Evolutionary conservation across 2,797 vertebrate genomes (phyloP), one percentile per base, ranked within the genome.

Genomic region (Merluccius polli): DNA sequence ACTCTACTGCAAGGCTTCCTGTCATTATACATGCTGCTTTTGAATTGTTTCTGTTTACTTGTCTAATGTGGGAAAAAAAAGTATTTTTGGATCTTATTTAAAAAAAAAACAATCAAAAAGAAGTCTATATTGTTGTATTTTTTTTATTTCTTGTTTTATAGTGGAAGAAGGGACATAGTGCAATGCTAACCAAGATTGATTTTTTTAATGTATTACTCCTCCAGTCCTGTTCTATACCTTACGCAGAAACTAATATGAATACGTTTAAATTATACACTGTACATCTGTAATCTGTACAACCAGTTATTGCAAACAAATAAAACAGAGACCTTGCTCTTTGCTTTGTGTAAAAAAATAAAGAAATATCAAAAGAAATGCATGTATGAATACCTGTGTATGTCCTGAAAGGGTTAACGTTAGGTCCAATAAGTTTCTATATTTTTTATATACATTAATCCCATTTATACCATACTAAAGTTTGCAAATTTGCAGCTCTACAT

Each of bases 161-260:
- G 78, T 89, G 92, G 89, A 89, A 86, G 77, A 78, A 87, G 92
- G 93, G 92, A 76, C 89, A 87, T 80, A 87, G 84, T 92, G 85
- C 88, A 90, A 91, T 93, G 83, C 79, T 83, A 79, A 87, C 87
- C 87, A 87, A 83, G 82, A 87, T 65, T 24, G 77, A 83, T 81
- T 72, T 65, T 87, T 87, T 84, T 83, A 90, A 83, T 92, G 87
- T 89, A 84, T 90, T 92, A 89, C 82, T 87, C 33, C 68, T 74
- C 87, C 76, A 77, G 76, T 82, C 73, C 81, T 89, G 84, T 91
- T 91, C 86, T 78, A 87, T 88, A 89, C 73, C 86, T 80, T 80
- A 87, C 89, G 63, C 85, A 89, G 16, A 87, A 87, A 83, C 30
- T 81, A 77, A 86, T 81, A 84, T 78, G 86, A 83, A 92, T 90